Evolutionary conservation across 1,140 invertebrate species (phyloP).

Genomic region (Brachionus rotundiformis): DNA sequence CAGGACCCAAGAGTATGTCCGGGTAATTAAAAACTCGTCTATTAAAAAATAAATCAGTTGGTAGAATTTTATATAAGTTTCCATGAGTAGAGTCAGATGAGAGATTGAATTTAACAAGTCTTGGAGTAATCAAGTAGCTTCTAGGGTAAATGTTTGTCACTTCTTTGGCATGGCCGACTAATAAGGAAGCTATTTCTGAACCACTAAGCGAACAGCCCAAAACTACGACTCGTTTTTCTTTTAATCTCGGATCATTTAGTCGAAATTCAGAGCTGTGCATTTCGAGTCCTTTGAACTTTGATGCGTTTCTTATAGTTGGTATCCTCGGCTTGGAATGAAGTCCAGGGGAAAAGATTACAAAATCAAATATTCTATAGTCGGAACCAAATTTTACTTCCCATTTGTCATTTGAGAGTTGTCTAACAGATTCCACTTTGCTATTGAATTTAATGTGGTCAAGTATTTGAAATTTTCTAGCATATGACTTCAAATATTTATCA

Average conservation of each 20-base stretch:
- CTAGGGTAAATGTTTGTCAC: slow-evolving; percentile 29
- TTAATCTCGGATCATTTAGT: background rate
- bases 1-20: background rate
- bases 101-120: background rate
- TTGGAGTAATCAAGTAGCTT: background rate
- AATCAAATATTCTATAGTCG: slow-evolving; percentile 1
- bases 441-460: background rate
- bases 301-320: background rate
- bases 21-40: background rate
- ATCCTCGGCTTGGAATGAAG: background rate
- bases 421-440: background rate
- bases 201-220: slow-evolving; percentile 31
- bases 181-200: slow-evolving; percentile 2
- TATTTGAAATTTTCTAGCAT: slow-evolving; percentile 65
- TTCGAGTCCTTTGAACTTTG: background rate
- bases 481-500: slow-evolving; percentile 76
- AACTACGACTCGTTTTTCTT: slow-evolving; percentile 7
- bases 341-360: slow-evolving; percentile 3
- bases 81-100: background rate
- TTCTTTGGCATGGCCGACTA: background rate
- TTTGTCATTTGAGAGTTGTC: background rate
- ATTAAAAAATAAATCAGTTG: slow-evolving; percentile 31
- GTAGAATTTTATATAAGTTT: background rate
- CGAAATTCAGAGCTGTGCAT: slow-evolving; percentile 42
- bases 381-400: background rate